Conservation (phyloP, 2,113 vertebrate species). For the Chloropsis cyanopogon region DNA sequence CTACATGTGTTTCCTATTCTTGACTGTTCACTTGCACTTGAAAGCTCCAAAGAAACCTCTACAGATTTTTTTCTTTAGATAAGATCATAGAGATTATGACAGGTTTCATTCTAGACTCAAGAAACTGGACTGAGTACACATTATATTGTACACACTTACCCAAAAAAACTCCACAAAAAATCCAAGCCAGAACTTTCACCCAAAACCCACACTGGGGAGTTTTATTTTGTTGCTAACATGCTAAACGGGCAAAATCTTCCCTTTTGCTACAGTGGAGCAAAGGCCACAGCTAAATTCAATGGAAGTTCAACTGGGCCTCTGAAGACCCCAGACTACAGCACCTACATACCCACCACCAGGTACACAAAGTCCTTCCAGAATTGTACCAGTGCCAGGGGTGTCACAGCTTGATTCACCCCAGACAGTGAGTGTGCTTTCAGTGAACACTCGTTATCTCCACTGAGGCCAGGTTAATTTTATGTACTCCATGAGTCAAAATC, state of each 20-base stretch:
- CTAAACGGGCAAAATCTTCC: background rate
- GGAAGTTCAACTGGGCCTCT: background rate
- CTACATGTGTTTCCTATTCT: background rate
- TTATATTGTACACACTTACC: background rate
- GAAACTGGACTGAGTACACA: background rate
- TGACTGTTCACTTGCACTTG: background rate
- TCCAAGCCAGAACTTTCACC: background rate
- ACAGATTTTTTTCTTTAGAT: background rate
- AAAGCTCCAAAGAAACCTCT: background rate
- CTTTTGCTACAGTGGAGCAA: background rate
- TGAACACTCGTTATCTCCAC: background rate
- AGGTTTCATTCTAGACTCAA: background rate
- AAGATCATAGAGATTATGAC: background rate
- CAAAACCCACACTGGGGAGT: background rate
- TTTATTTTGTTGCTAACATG: background rate
- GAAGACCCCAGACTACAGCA: background rate
- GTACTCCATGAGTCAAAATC: background rate
- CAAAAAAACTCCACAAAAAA: background rate
- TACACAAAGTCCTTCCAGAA: background rate
- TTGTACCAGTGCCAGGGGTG: background rate
- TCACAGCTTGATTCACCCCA: background rate
- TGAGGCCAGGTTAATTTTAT: background rate
- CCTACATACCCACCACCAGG: background rate
- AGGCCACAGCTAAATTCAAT: background rate
- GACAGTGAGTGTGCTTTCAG: background rate